These are phyloP conservation scores for Gastrophryne carolinensis DNA, from an alignment of 2,797 vertebrate genomes.

Conservation along the genomic window DNA sequence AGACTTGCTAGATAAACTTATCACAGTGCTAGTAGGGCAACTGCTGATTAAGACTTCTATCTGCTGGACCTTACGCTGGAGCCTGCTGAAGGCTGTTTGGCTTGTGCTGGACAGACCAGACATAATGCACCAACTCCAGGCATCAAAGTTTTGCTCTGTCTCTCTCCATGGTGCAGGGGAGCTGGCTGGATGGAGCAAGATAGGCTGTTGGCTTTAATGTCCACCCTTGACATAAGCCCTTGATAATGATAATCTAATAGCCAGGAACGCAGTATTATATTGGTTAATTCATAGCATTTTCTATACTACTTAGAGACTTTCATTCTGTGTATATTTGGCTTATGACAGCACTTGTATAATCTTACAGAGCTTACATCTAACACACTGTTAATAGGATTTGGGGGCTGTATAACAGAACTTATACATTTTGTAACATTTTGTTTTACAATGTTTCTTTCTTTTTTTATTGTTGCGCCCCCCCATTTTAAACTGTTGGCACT, in stretches of 20 bases:
- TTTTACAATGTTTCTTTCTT: background rate
- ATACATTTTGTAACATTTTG: background rate
- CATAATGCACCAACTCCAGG: slow-evolving; percentile 12
- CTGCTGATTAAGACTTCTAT: slow-evolving; percentile 26
- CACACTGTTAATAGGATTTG: slow-evolving; percentile 13
- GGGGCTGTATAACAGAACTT: background rate
- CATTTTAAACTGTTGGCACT: background rate
- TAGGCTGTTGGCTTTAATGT: background rate
- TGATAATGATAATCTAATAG: slow-evolving; percentile 8
- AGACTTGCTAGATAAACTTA: slow-evolving; percentile 40
- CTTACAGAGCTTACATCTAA: slow-evolving; percentile 38
- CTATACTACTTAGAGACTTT: slow-evolving; percentile 21
- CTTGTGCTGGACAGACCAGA: background rate
- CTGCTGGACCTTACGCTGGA: slow-evolving; percentile 32
- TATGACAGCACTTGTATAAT: slow-evolving; percentile 41
- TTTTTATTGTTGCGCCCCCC: background rate
- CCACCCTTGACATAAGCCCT: background rate
- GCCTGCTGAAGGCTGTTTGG: slow-evolving; percentile 10
- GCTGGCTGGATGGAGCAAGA: slow-evolving; percentile 46
- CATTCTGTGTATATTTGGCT: slow-evolving; percentile 30
- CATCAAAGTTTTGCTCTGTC: slow-evolving; percentile 45
- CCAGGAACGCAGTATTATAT: background rate
- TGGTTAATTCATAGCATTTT: background rate
- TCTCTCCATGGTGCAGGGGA: slow-evolving; percentile 37
- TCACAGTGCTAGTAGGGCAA: slow-evolving; percentile 21